Evolutionary conservation across 2,888 invertebrate species (phyloP).

Genomic region (Orthosia gothica): DNA sequence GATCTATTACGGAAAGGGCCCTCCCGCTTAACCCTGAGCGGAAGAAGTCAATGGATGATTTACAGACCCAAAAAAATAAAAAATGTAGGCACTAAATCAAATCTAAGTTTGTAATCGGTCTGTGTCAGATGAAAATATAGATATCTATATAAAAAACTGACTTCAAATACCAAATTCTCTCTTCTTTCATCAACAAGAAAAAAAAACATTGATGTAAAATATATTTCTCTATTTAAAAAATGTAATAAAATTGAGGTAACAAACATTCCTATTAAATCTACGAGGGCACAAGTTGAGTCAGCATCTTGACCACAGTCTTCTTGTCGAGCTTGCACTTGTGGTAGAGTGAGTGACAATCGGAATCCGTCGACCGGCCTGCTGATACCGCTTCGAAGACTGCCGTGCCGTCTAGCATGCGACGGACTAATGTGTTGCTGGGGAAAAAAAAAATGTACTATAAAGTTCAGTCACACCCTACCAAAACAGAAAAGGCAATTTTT

Average conservation of each 20-base stretch:
- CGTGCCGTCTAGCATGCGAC: constrained; percentile 94
- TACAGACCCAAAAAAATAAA: too few relatives aligned
- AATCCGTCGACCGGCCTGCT: constrained; percentile 92
- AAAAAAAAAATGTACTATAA: not conserved
- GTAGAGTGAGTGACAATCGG: constrained; percentile 91
- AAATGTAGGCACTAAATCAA: too few relatives aligned
- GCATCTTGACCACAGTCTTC: constrained; percentile 93
- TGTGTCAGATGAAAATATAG: too few relatives aligned
- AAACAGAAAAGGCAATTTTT: too few relatives aligned
- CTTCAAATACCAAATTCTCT: too few relatives aligned
- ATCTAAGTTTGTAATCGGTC: too few relatives aligned
- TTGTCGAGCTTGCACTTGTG: constrained; percentile 93
- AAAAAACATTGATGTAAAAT: not conserved
- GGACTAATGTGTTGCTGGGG: constrained; percentile 93
- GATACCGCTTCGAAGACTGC: constrained; percentile 94
- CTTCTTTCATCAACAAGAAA: not conserved
- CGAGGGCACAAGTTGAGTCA: constrained; percentile 93
- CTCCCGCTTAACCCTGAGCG: too few relatives aligned
- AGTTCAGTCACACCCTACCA: too few relatives aligned
- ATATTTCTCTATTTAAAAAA: constrained; percentile 49
- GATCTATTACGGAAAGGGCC: too few relatives aligned
- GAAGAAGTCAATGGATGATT: too few relatives aligned
- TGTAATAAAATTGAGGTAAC: constrained; percentile 42
- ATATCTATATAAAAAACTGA: too few relatives aligned
- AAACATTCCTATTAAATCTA: constrained; percentile 28